Evolutionary conservation across 2,888 invertebrate species (phyloP).

Genomic region (Drosophila infuscata): DNA sequence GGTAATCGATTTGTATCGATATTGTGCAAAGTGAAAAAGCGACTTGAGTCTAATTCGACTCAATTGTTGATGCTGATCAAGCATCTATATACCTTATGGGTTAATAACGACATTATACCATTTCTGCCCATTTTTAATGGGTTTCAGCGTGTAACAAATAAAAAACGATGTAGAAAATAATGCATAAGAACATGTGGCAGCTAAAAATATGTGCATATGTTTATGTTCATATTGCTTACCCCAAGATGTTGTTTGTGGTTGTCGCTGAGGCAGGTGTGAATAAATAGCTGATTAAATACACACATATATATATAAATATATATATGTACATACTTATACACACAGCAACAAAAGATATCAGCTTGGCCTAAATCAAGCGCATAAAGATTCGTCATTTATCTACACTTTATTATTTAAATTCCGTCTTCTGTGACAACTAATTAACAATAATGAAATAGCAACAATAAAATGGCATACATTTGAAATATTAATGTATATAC

Average conservation of each 20-base stretch:
- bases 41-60: not conserved
- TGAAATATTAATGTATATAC: constrained; percentile 17
- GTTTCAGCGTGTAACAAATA: not conserved
- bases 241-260: constrained; percentile 13
- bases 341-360: constrained; percentile 17
- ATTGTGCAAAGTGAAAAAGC: not conserved
- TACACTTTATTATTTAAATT: constrained; percentile 28
- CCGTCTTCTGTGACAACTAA: constrained; percentile 7
- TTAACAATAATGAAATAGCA: constrained; percentile 5
- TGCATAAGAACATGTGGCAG: constrained; percentile 33
- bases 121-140: not conserved
- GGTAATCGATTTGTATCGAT: not conserved
- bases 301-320: not conserved
- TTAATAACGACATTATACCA: not conserved
- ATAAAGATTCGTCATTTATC: constrained; percentile 27
- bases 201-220: constrained; percentile 63
- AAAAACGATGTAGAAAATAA: constrained; percentile 18
- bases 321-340: not conserved
- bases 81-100: not conserved
- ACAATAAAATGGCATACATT: constrained; percentile 19
- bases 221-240: constrained; percentile 23
- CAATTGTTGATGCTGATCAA: not conserved
- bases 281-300: constrained; percentile 20
- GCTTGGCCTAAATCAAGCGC: constrained; percentile 4
- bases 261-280: constrained; percentile 25